Evolutionary conservation across 2,113 vertebrate species (phyloP).

Genomic region (Rhynchomys soricoides): DNA sequence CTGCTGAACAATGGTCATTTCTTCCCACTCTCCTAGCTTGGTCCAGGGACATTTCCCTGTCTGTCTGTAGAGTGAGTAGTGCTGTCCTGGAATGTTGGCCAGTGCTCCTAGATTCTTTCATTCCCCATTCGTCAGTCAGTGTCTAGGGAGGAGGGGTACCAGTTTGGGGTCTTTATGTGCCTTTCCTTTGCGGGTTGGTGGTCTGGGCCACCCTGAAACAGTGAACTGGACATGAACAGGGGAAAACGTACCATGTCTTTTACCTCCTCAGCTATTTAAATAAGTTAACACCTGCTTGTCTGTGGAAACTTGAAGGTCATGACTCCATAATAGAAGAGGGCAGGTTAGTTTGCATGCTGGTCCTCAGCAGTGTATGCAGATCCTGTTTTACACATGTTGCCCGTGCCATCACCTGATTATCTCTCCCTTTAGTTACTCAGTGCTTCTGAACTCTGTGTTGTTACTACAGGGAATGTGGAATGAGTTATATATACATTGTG

Average conservation of each 20-base stretch:
- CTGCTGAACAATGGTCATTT: background rate
- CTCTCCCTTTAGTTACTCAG: background rate
- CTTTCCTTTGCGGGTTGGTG: slow-evolving; percentile 77
- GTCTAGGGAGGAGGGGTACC: background rate
- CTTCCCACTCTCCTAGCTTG: background rate
- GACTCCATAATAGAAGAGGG: background rate
- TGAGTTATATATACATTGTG: background rate
- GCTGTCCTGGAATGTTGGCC: background rate
- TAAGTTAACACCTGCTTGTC: slow-evolving; percentile 41
- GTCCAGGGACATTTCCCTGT: background rate
- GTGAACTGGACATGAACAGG: slow-evolving; percentile 59
- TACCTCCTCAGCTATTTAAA: slow-evolving; percentile 21
- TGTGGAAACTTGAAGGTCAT: background rate
- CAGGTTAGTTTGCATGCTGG: background rate
- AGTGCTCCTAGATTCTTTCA: background rate
- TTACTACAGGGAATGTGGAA: background rate
- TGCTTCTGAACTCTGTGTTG: slow-evolving; percentile 4
- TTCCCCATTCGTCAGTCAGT: background rate
- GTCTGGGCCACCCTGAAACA: slow-evolving; percentile 68
- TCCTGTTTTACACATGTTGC: background rate
- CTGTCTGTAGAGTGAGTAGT: background rate
- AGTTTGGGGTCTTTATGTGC: slow-evolving; percentile 61
- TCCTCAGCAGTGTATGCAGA: background rate
- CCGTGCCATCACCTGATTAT: background rate
- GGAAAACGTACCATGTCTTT: slow-evolving; percentile 16